Evolutionary conservation across 2,888 invertebrate species (phyloP), one percentile per base, ranked within the genome.

Genomic region (Microctonus brassicae): DNA sequence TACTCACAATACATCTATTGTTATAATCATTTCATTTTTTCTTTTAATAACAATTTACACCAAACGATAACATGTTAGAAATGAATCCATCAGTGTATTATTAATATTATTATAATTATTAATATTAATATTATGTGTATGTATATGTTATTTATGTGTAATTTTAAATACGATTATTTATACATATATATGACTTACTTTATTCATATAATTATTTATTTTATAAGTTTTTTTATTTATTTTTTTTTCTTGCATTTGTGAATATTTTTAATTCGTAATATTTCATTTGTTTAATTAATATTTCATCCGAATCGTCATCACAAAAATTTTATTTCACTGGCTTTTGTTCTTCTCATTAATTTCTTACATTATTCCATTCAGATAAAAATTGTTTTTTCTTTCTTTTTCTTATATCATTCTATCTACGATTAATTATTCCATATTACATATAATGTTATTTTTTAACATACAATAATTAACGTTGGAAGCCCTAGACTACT

Each of bases 401-500:
- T n/a, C n/a, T n/a, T n/a, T n/a, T n/a, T n/a, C n/a, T n/a, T n/a
- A n/a, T n/a, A 79, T 82, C 82, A 79, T 47, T 82, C 83, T 86
- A 86, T 80, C 85, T 87, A 86, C 81, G 83, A 79, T 17, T 29
- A 26, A 57, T 57, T 29, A 33, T 58, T n/a, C 13, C 26, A 26
- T 34, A 33, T 24, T 58, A 17, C 82, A 82, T 85, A 87, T 82
- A 84, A 86, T 83, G 83, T 86, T 72, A 84, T 86, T 82, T 39
- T 53, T 13, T 70, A 60, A 60, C 65, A 36, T 61, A 65, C 61
- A 70, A 39, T 62, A 69, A 63, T 42, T 47, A 47, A 47, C 17
- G 55, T 63, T 87, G 87, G 87, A 87, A 87, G 87, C 86, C 86
- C 87, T 87, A 87, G 86, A 82, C 87, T 87, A 87, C 86, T 87